Conservation (phyloP, 2,113 vertebrate species). For the Aleadryas rufinucha region DNA sequence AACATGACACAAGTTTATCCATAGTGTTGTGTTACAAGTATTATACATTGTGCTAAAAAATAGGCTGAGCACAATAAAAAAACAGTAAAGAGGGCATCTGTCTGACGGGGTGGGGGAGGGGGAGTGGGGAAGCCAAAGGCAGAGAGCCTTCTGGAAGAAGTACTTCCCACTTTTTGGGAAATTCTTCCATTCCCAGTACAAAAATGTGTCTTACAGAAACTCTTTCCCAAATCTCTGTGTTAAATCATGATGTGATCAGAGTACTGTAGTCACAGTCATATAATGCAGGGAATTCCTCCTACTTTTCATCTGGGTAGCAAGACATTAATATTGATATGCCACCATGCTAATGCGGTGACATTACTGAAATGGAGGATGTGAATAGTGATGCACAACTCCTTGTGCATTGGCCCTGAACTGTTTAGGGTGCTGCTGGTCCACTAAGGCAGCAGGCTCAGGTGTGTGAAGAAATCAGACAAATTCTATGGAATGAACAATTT, state of each 20-base stretch:
- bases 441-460: background rate
- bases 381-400: background rate
- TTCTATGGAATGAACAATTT: background rate
- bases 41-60: background rate
- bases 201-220: background rate
- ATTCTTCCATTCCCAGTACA: background rate
- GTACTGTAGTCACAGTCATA: background rate
- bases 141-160: background rate
- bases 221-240: background rate
- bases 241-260: background rate
- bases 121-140: background rate
- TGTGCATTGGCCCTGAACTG: background rate
- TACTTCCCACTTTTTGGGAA: background rate
- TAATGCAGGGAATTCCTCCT: background rate
- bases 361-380: background rate
- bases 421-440: background rate
- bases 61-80: background rate
- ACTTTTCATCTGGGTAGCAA: background rate
- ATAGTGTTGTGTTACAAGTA: background rate
- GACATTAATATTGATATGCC: background rate
- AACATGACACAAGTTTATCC: background rate
- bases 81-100: background rate
- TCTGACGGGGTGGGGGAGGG: background rate
- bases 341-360: rapidly evolving
- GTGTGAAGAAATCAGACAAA: background rate